Evolutionary conservation across 2,888 invertebrate genomes (phyloP).

Genomic region (Mallateleia sp.): DNA sequence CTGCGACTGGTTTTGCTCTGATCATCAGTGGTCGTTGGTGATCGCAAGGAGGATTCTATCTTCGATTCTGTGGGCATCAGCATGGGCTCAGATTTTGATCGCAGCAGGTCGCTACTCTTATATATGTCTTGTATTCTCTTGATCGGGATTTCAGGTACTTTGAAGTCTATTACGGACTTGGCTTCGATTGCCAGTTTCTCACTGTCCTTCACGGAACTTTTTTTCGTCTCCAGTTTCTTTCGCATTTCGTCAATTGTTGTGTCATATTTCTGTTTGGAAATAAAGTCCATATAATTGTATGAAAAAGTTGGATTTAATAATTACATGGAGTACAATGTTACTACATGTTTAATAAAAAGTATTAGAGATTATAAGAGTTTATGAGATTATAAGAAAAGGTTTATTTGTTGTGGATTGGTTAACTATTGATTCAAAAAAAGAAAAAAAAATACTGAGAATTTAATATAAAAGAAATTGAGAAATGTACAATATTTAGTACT

Average conservation of each 20-base stretch:
- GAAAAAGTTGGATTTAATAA: too few species aligned
- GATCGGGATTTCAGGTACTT: constrained; percentile 88
- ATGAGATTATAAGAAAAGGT: too few species aligned
- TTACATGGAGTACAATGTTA: too few species aligned
- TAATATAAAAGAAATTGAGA: too few species aligned
- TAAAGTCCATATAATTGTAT: not conserved
- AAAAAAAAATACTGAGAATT: too few species aligned
- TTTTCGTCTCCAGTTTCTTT: constrained; percentile 87
- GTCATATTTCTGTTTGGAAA: constrained; percentile 86
- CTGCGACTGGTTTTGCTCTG: constrained; percentile 50
- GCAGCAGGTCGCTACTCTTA: constrained; percentile 86
- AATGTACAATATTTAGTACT: too few species aligned
- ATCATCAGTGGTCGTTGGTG: constrained; percentile 31
- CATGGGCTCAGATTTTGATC: constrained; percentile 88
- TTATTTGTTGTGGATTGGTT: too few species aligned
- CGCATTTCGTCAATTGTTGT: constrained; percentile 88
- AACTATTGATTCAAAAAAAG: too few species aligned
- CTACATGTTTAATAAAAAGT: too few species aligned
- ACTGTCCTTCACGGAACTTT: constrained; percentile 83
- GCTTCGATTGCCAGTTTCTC: constrained; percentile 88
- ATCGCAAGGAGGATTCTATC: constrained; percentile 29
- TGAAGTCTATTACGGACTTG: constrained; percentile 87
- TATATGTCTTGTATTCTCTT: constrained; percentile 88
- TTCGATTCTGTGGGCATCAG: constrained; percentile 79
- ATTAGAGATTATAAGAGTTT: too few species aligned